phyloP scores from a whole-genome alignment of 2,888 invertebrate genomes.

The Drosophila histrio region DNA sequence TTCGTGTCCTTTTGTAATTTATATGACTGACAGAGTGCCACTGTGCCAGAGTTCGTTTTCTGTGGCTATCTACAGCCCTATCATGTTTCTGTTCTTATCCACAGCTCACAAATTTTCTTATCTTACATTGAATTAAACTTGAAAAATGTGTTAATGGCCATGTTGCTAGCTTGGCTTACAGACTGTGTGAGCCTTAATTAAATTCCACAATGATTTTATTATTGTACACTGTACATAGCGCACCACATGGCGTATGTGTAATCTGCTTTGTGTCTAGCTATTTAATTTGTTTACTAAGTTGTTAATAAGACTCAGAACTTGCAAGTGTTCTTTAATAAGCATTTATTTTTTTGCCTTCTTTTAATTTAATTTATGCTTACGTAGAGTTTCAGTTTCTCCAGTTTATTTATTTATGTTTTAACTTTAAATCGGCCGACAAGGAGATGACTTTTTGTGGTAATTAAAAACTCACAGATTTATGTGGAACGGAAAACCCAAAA shows the following conservation, averaged over 20 bases:
- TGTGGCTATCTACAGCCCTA: background rate
- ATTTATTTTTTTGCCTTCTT: background rate
- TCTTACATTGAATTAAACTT: conserved; percentile 76
- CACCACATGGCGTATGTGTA: conserved; percentile 67
- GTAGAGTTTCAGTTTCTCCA: conserved; percentile 6
- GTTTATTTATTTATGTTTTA: conserved; percentile 33
- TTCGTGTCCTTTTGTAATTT: conserved; percentile 68
- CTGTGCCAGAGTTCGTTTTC: background rate
- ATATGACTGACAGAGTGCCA: conserved; percentile 54
- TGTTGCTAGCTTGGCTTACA: conserved; percentile 34
- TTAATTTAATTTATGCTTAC: background rate
- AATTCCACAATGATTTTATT: conserved; percentile 71
- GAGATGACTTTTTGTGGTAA: conserved; percentile 49
- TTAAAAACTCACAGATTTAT: conserved; percentile 57
- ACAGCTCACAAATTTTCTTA: conserved; percentile 57
- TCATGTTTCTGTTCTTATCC: background rate
- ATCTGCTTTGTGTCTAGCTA: conserved; percentile 24
- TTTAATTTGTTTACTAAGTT: conserved; percentile 17
- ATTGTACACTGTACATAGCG: conserved; percentile 37
- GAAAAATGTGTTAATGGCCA: conserved; percentile 74
- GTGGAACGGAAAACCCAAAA: conserved; percentile 16
- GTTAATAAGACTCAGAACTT: conserved; percentile 3
- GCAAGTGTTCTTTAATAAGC: background rate
- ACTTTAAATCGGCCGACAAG: conserved; percentile 41
- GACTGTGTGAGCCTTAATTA: conserved; percentile 58